Base-by-base conservation (phyloP, 1,140 invertebrate genomes). In the Tetramorium simillimum region DNA sequence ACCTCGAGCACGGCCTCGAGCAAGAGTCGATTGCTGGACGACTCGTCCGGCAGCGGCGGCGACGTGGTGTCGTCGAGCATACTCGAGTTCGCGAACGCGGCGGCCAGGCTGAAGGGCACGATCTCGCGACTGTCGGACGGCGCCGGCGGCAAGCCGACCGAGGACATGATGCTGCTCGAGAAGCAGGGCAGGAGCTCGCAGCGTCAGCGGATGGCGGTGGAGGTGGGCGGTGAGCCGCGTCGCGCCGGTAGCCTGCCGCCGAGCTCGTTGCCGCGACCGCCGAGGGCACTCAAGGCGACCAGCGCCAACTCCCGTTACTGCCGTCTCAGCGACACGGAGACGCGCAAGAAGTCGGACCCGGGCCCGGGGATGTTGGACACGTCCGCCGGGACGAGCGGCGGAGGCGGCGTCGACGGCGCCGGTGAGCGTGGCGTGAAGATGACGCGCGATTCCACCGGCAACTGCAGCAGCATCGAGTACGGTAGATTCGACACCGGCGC, bases 131-230 rank as follows among this genome's bases (percentile, higher is more conserved):
- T 95, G 24, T 95, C 95, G 12, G 94, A 94, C 46, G 94, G 93
- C 40, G 67, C 24, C 18, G 24, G 75, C 4, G 33, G 63, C 95
- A 84, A 73, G 14, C 77, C 80, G 5, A 73, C 96, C 2, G 97
- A 97, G 90, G 97, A 97, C 81, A 97, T 97, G 92, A 95, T 97
- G 92, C 95, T 98, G 37, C 93, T 97, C 85, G 97, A 97, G 93
- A 97, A 97, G 80, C 97, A 97, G 90, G 97, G 97, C 0, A 95
- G 97, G 33, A 97, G 97, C 77, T 97, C 97, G 7, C 97, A 97
- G 93, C 96, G 97, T 87, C 97, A 97, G 88, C 93, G 97, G n/a
- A 97, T 96, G 96, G 51, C 63, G 4, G 46, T 9, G 21, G 67
- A 84, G 18, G 95, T 96, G 63, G 96, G 96, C 85, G 94, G 92